Evolutionary conservation across 2,888 invertebrate species (phyloP).

Genomic region (Anagyrus pseudococci): DNA sequence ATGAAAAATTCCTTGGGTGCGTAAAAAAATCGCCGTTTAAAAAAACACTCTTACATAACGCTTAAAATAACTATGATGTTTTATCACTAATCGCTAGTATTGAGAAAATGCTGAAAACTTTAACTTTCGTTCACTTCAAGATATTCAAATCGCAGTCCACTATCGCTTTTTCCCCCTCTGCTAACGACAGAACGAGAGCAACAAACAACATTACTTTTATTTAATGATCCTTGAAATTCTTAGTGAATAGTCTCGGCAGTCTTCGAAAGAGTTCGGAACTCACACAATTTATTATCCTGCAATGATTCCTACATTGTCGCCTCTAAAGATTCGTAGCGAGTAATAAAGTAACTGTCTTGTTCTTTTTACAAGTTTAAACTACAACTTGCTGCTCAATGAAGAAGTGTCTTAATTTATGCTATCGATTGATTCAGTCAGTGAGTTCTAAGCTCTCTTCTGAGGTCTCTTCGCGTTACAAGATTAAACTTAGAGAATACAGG

Average conservation of each 20-base stretch:
- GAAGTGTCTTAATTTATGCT: slow-evolving; percentile 11
- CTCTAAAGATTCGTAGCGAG: not conserved
- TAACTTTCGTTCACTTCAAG: slow-evolving; percentile 9
- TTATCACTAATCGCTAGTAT: too few relatives aligned
- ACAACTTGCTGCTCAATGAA: slow-evolving; percentile 8
- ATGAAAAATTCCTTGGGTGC: not conserved
- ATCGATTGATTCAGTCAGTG: slow-evolving; percentile 39
- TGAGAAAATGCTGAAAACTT: too few relatives aligned
- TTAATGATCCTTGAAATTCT: not conserved
- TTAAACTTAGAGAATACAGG: slow-evolving; percentile 31
- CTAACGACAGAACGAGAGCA: slow-evolving; percentile 1
- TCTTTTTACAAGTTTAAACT: slow-evolving; percentile 4
- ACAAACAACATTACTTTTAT: not conserved
- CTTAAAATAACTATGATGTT: too few relatives aligned
- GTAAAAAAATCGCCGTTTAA: not conserved
- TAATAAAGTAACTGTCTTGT: not conserved
- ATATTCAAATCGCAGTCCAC: slow-evolving; percentile 9
- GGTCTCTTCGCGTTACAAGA: slow-evolving; percentile 31
- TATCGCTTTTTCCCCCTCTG: slow-evolving; percentile 3
- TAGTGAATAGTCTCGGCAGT: slow-evolving; percentile 44
- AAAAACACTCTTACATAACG: too few relatives aligned
- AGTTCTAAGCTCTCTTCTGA: slow-evolving; percentile 44
- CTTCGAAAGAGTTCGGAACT: slow-evolving; percentile 45
- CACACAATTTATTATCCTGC: slow-evolving; percentile 8
- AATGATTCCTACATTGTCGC: not conserved